Percentiles rank a stretch among this genome's conserved stretches.
Conservation (phyloP, 1,140 invertebrate species). For the Popillia japonica region DNA sequence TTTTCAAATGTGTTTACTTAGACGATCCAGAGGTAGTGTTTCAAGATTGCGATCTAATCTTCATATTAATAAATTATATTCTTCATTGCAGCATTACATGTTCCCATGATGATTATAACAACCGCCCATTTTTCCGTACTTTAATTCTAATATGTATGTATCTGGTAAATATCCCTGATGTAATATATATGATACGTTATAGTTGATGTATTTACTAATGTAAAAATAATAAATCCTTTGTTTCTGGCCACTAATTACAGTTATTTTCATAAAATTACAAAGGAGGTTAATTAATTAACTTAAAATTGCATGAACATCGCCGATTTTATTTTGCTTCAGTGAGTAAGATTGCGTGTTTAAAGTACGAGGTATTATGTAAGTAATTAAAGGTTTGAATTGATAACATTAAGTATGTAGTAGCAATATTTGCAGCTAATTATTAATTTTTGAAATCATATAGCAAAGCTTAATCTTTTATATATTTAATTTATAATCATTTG, state of each 20-base stretch:
- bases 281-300: no score
- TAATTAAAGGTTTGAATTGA: no score
- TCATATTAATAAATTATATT: conserved; percentile 1
- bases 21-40: conserved; percentile 32
- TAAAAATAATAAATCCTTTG: conserved; percentile 19
- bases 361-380: no score
- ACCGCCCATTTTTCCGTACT: background rate
- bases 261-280: background rate
- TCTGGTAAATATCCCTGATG: background rate
- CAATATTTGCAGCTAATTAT: no score
- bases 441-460: no score
- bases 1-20: conserved; percentile 34
- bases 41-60: background rate
- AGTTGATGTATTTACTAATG: background rate
- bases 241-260: background rate
- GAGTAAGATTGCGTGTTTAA: no score
- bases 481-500: no score
- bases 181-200: background rate
- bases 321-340: no score
- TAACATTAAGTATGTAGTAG: no score
- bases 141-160: background rate
- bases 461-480: no score
- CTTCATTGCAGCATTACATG: conserved; percentile 25
- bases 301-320: no score
- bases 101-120: background rate